These are phyloP conservation scores for Anastrepha obliqua DNA, from an alignment of 1,140 invertebrate species.

Conservation along the genomic window DNA sequence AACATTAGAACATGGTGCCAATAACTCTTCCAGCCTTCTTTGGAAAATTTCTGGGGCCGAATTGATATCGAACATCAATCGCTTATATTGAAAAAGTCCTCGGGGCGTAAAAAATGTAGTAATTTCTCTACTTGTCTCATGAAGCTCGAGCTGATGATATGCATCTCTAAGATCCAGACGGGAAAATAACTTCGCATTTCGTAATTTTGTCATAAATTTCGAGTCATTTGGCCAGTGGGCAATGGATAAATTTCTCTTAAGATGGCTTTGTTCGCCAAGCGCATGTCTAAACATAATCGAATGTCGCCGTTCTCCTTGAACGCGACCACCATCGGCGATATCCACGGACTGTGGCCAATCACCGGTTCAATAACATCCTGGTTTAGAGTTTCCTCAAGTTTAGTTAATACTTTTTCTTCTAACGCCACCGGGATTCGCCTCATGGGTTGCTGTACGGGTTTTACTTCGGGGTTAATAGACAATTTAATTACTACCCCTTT, in stretches of 20 bases:
- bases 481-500: constrained; percentile 58
- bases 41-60: constrained; percentile 53
- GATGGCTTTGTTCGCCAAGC: constrained; percentile 58
- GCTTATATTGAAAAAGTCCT: constrained; percentile 55
- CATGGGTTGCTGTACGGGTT: constrained; percentile 38
- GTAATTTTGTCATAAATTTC: constrained; percentile 61
- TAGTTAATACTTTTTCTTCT: constrained; percentile 57
- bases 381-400: constrained; percentile 59
- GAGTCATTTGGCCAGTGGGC: constrained; percentile 57
- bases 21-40: constrained; percentile 18
- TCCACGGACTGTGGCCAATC: constrained; percentile 56
- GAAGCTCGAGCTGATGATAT: constrained; percentile 64
- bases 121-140: constrained; percentile 57
- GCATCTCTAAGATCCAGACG: constrained; percentile 65
- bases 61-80: constrained; percentile 39
- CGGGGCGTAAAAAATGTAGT: constrained; percentile 31
- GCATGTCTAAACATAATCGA: constrained; percentile 59
- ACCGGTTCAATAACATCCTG: constrained; percentile 62
- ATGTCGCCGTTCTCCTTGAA: constrained; percentile 59
- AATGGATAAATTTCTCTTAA: constrained; percentile 58
- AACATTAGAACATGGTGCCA: constrained; percentile 3
- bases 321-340: constrained; percentile 52
- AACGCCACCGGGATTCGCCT: constrained; percentile 55
- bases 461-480: constrained; percentile 55
- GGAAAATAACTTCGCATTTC: constrained; percentile 62